A percentile compares a stretch with the other conserved stretches of the same genome.
Conservation (phyloP, 2,888 invertebrate genomes). For the Phortica magna region DNA sequence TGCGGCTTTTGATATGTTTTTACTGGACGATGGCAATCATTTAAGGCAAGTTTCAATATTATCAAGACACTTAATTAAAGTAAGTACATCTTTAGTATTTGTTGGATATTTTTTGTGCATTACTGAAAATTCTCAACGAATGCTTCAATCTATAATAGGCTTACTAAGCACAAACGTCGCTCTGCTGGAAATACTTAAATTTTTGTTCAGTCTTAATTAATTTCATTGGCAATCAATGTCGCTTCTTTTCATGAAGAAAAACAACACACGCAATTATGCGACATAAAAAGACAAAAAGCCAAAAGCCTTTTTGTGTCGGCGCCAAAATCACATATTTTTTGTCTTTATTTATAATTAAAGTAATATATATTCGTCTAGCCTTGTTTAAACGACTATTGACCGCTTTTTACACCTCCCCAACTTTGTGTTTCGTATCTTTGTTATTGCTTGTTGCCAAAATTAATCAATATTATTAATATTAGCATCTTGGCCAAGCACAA, state of each 20-base stretch:
- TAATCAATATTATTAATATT: conserved; percentile 25
- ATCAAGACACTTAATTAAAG: not conserved
- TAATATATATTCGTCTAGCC: conserved; percentile 16
- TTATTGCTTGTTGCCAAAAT: conserved; percentile 19
- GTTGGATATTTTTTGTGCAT: no score
- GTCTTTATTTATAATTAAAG: conserved; percentile 12
- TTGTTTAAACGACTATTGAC: conserved; percentile 26
- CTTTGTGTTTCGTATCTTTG: not conserved
- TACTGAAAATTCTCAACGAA: no score
- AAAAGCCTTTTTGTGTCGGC: not conserved
- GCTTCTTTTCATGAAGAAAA: no score
- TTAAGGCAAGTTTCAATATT: conserved; percentile 21
- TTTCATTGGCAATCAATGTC: no score
- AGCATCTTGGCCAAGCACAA: conserved; percentile 12
- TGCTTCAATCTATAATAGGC: no score
- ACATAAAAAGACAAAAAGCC: no score
- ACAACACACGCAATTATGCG: no score
- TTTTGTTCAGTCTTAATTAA: no score
- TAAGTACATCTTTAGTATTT: no score
- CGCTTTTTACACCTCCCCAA: not conserved
- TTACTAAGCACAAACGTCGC: no score
- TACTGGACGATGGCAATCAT: not conserved
- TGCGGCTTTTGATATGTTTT: not conserved
- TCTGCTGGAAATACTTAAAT: no score
- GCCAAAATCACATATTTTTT: not conserved